Percentiles rank a stretch among this genome's conserved stretches.
phyloP scores from a whole-genome alignment of 1,140 invertebrate genomes.

The Dendrolimus punctatus region DNA sequence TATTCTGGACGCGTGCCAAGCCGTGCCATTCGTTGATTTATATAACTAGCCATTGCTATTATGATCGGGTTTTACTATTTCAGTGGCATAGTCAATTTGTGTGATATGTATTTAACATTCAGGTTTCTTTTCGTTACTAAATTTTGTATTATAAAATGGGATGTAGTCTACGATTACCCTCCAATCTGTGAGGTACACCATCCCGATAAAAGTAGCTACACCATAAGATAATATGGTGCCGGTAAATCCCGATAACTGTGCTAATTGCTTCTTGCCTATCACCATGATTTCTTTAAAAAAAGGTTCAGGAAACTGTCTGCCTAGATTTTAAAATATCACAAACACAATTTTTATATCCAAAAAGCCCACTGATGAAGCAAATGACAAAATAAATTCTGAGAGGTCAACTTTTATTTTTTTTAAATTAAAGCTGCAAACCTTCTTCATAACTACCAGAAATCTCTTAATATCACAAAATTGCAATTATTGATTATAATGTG shows the following conservation, averaged over 20 bases:
- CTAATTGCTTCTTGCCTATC: constrained; percentile 41
- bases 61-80: not conserved
- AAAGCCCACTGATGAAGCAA: too few species aligned
- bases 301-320: too few species aligned
- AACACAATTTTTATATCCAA: too few species aligned
- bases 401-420: not conserved
- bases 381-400: too few species aligned
- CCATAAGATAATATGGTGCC: constrained; percentile 73
- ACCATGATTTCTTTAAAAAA: constrained; percentile 11
- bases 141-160: constrained; percentile 83
- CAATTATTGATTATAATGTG: too few species aligned
- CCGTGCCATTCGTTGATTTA: constrained; percentile 19
- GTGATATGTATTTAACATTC: not conserved
- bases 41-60: constrained; percentile 12
- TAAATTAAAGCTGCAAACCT: not conserved
- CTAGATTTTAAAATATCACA: too few species aligned
- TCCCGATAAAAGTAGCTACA: constrained; percentile 56
- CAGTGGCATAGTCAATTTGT: too few species aligned
- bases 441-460: not conserved
- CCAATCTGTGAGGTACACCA: constrained; percentile 85
- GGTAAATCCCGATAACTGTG: constrained; percentile 26
- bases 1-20: constrained; percentile 30
- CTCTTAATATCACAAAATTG: too few species aligned
- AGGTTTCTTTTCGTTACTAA: constrained; percentile 35
- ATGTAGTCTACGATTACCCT: constrained; percentile 77